Conservation (phyloP, 2,797 vertebrate genomes). For the Xyrichtys novacula region DNA sequence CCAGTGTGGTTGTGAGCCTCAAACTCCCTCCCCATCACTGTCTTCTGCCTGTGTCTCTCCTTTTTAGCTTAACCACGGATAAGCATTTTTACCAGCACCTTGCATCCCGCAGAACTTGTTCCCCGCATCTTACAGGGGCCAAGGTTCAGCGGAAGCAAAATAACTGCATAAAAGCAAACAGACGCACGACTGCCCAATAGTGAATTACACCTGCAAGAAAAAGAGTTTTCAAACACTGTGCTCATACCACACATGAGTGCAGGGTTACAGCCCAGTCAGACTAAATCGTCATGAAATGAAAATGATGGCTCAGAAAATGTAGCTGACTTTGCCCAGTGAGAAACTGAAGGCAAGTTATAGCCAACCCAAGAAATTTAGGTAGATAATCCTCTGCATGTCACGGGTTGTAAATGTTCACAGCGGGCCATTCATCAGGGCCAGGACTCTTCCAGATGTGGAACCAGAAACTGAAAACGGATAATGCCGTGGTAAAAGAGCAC, state of each 20-base stretch:
- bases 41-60: conserved; percentile 83
- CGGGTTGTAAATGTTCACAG: conserved; percentile 70
- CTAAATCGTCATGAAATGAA: conserved; percentile 8
- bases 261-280: conserved; percentile 23
- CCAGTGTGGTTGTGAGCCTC: conserved; percentile 69
- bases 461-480: conserved; percentile 57
- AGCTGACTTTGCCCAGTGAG: conserved; percentile 36
- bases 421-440: conserved; percentile 56
- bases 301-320: conserved; percentile 18
- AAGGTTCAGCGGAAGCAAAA: conserved; percentile 73
- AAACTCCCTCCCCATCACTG: conserved; percentile 55
- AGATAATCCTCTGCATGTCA: conserved; percentile 71
- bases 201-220: conserved; percentile 30
- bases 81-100: conserved; percentile 36
- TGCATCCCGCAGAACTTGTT: conserved; percentile 61
- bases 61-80: conserved; percentile 60
- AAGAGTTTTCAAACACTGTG: conserved; percentile 28
- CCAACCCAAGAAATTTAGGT: conserved; percentile 53
- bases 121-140: conserved; percentile 71
- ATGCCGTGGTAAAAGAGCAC: not conserved
- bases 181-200: conserved; percentile 3
- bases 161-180: conserved; percentile 38
- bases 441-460: conserved; percentile 80
- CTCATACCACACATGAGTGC: conserved; percentile 14
- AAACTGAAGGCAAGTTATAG: conserved; percentile 47